phyloP scores from a whole-genome alignment of 2,888 invertebrate species.

The Melieria picta region DNA sequence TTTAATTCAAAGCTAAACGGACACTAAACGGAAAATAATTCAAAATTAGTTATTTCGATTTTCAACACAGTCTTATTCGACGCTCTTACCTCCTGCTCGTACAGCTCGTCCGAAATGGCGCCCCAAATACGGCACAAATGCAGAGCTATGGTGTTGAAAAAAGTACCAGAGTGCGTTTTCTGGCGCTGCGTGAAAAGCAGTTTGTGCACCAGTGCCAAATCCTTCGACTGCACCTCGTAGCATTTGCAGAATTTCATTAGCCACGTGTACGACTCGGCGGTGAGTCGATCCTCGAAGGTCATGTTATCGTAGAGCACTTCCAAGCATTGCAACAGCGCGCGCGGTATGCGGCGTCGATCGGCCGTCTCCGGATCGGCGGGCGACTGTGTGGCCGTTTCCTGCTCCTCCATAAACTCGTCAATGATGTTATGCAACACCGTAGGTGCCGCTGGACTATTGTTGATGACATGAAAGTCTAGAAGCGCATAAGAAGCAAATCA shows the following conservation, averaged over 20 bases:
- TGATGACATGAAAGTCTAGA: slow-evolving; percentile 43
- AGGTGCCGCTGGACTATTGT: slow-evolving; percentile 50
- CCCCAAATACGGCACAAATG: slow-evolving; percentile 58
- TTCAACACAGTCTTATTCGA: neutral
- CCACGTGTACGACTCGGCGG: slow-evolving; percentile 62
- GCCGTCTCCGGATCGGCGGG: slow-evolving; percentile 44
- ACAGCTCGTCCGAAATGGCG: slow-evolving; percentile 49
- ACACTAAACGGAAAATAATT: neutral
- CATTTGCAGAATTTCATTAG: slow-evolving; percentile 59
- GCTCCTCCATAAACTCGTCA: slow-evolving; percentile 55
- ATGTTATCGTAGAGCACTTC: slow-evolving; percentile 62
- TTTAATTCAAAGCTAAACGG: slow-evolving; percentile 51
- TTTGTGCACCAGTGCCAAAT: slow-evolving; percentile 59
- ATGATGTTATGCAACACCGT: slow-evolving; percentile 56
- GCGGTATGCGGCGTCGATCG: slow-evolving; percentile 52
- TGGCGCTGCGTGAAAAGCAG: slow-evolving; percentile 61
- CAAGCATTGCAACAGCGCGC: slow-evolving; percentile 55
- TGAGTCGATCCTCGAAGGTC: slow-evolving; percentile 54
- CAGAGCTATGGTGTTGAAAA: slow-evolving; percentile 59
- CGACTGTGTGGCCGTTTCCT: slow-evolving; percentile 18
- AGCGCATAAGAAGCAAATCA: neutral
- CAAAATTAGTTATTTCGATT: neutral
- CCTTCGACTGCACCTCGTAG: slow-evolving; percentile 52
- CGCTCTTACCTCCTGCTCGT: slow-evolving; percentile 36
- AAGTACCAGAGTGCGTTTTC: slow-evolving; percentile 61